These are phyloP conservation scores for Anhinga anhinga DNA, from an alignment of 2,113 vertebrate species.

Conservation along the genomic window DNA sequence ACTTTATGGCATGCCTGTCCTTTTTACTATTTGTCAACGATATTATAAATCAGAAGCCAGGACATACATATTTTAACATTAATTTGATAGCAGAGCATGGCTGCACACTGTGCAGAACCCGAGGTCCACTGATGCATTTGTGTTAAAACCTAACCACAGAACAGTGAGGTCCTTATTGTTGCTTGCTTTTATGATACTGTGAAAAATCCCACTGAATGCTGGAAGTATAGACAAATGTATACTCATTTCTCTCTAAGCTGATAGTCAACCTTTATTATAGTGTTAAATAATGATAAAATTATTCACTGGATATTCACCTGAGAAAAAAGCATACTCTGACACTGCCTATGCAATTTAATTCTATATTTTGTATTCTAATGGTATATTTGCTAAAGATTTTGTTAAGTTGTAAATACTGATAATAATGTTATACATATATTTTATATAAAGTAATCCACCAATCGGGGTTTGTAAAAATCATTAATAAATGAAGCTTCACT, in stretches of 20 bases:
- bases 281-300: background rate
- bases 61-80: constrained; percentile 49
- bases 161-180: background rate
- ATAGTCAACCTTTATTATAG: background rate
- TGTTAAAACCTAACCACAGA: background rate
- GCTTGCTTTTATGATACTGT: background rate
- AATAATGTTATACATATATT: background rate
- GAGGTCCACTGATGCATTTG: background rate
- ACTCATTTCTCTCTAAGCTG: background rate
- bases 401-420: background rate
- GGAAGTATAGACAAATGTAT: background rate
- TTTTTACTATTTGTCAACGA: constrained; percentile 51
- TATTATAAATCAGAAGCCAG: constrained; percentile 54
- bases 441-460: background rate
- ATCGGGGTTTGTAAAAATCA: background rate
- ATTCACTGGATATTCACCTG: background rate
- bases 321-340: background rate
- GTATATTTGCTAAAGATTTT: background rate
- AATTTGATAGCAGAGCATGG: constrained; percentile 26
- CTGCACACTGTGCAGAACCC: background rate
- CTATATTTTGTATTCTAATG: background rate
- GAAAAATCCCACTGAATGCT: background rate
- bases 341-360: background rate
- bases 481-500: background rate
- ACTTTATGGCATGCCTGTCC: constrained; percentile 54